phyloP scores from a whole-genome alignment of 2,888 invertebrate genomes.

The Iphiclides podalirius region DNA sequence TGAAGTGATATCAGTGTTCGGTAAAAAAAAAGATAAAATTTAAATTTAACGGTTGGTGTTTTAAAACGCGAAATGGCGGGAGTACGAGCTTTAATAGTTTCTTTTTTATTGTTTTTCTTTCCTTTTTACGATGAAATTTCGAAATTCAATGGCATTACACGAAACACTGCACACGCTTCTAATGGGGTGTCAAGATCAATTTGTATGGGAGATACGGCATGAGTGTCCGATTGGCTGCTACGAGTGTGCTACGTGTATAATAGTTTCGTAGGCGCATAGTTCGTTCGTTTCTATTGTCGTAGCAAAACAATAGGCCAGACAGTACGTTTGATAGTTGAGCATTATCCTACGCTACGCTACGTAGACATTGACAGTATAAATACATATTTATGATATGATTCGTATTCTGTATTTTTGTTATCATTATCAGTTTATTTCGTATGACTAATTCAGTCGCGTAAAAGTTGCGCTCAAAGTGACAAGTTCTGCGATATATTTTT shows the following conservation, averaged over 20 bases:
- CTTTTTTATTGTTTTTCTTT: conserved; percentile 39
- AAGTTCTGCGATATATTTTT: conserved; percentile 3
- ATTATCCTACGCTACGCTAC: neutral
- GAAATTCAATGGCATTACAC: conserved; percentile 18
- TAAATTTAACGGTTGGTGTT: conserved; percentile 60
- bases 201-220: conserved; percentile 18
- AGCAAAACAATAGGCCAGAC: conserved; percentile 20
- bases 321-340: conserved; percentile 14
- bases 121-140: neutral
- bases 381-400: too few relatives aligned
- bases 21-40: conserved; percentile 39
- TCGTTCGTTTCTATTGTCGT: conserved; percentile 21
- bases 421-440: too few relatives aligned
- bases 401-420: too few relatives aligned
- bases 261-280: conserved; percentile 16
- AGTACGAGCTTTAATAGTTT: conserved; percentile 55
- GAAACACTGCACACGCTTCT: conserved; percentile 30
- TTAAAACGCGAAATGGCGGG: conserved; percentile 51
- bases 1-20: conserved; percentile 56
- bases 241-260: conserved; percentile 29
- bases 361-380: too few relatives aligned
- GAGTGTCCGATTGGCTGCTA: conserved; percentile 31
- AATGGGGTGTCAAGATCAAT: conserved; percentile 5
- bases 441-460: too few relatives aligned
- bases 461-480: too few relatives aligned